Base-by-base conservation (phyloP, 2,113 vertebrate species). In the Neotoma lepida region DNA sequence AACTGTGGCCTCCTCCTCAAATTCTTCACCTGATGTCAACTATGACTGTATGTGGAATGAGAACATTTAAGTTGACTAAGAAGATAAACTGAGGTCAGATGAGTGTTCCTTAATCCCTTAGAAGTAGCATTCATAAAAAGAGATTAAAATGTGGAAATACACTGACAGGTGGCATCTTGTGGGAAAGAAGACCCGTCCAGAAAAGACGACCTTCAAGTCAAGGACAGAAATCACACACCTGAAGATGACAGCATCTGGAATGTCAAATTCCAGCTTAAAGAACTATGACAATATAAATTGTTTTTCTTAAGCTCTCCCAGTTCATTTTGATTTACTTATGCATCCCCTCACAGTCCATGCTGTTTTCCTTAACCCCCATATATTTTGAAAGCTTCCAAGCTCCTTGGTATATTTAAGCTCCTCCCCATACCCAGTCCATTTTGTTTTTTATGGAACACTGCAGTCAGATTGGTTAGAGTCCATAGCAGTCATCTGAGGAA, bases 101-200 rank as follows among this genome's bases (percentile, higher is more conserved):
- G 9, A 28, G 18, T 64, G 22, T 64, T 22, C 2, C 9, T 24
- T 84, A 7, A 63, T 44, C 6, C 15, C 15, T 33, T 9, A 78
- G 30, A 51, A 14, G 10, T 49, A 9, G 15, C 68, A 61, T 13
- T 24, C 24, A 24, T 58, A 74, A 54, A n/a, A 81, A 46, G 51
- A 81, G 30, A 22, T 39, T n/a, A 78, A 88, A 46, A 70, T 49
- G 58, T 44, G 33, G 28, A 30, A 51, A 51, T 3, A 18, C 30
- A 18, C 4, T 33, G 15, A 6, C 2, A 46, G 41, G 9, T 26
- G 26, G 33, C 20, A n/a, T 6, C 8, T 6, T 6, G 7, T 9
- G 1, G 46, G 4, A 68, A 30, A 17, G 15, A 63, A 35, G 22
- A 68, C 4, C 1, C 28, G 30, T 66, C 4, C 30, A 66, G 18